Evolutionary conservation across 1,140 invertebrate species (phyloP).

Genomic region (Drosophila nigromelanica): DNA sequence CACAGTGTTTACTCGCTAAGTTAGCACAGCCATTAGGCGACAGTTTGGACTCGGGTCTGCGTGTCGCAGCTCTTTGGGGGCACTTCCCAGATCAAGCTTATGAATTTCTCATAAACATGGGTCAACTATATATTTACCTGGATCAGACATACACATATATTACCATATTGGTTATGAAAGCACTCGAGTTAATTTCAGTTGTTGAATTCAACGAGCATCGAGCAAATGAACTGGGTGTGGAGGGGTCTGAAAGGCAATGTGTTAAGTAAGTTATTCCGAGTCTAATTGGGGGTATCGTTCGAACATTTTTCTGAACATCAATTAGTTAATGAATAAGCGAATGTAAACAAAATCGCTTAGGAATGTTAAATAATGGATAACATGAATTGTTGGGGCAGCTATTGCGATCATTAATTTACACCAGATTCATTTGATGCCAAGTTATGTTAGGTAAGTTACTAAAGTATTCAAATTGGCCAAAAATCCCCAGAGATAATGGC

Average conservation of each 20-base stretch:
- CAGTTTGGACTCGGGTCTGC: constrained; percentile 31
- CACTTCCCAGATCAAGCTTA: constrained; percentile 68
- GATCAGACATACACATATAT: background rate
- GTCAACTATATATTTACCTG: background rate
- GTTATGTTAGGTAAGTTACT: too few relatives aligned
- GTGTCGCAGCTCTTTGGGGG: constrained; percentile 36
- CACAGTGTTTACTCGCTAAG: constrained; percentile 29
- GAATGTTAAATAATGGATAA: constrained; percentile 16
- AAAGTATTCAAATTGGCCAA: background rate
- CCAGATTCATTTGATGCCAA: background rate
- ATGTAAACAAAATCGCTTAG: constrained; percentile 25
- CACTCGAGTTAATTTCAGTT: constrained; percentile 12
- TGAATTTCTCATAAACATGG: constrained; percentile 21
- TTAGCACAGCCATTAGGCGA: constrained; percentile 31
- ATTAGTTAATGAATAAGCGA: constrained; percentile 37
- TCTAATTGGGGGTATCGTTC: constrained; percentile 46
- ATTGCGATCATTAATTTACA: background rate
- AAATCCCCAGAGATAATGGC: background rate
- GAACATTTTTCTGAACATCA: constrained; percentile 19
- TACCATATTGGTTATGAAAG: constrained; percentile 23
- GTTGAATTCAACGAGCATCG: constrained; percentile 9
- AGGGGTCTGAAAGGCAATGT: constrained; percentile 3
- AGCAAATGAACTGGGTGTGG: constrained; percentile 4
- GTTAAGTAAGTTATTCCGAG: constrained; percentile 14
- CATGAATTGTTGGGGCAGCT: constrained; percentile 27